A percentile compares a stretch with the other conserved stretches of the same genome.
Evolutionary conservation across 2,797 vertebrate species (phyloP).

Genomic region (Scolopax bukidnonensis): DNA sequence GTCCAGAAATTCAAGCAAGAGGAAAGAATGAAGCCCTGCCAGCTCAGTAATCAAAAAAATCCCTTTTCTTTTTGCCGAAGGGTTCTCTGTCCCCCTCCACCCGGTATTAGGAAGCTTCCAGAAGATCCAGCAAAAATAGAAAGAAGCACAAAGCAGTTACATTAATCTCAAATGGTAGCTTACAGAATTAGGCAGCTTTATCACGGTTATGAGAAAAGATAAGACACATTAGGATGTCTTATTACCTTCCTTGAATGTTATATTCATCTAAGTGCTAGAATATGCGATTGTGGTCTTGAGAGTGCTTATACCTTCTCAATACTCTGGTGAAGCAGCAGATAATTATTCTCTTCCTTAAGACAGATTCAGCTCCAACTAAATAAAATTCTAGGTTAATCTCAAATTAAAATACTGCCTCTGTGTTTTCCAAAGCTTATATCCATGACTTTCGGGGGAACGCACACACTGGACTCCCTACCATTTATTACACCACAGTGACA

Average conservation of each 20-base stretch:
- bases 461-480: neutral
- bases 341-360: conserved; percentile 25
- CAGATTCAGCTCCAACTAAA: neutral
- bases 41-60: fast-evolving
- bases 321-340: neutral
- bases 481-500: neutral
- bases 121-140: conserved; percentile 20
- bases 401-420: conserved; percentile 19
- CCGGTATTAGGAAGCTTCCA: neutral
- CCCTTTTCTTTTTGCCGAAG: neutral
- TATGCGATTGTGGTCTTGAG: conserved; percentile 15
- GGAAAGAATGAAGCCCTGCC: neutral
- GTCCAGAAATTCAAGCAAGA: neutral
- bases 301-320: conserved; percentile 35
- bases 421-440: neutral
- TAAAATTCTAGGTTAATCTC: conserved; percentile 28
- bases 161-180: conserved; percentile 44
- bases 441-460: fast-evolving
- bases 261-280: conserved; percentile 19
- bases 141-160: neutral
- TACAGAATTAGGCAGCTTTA: conserved; percentile 36
- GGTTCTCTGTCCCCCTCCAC: neutral
- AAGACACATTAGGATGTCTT: conserved; percentile 35
- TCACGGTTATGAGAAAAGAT: conserved; percentile 22
- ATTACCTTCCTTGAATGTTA: conserved; percentile 9